phyloP scores from a whole-genome alignment of 2,797 vertebrate species.

The Rhynchotus rufescens region DNA sequence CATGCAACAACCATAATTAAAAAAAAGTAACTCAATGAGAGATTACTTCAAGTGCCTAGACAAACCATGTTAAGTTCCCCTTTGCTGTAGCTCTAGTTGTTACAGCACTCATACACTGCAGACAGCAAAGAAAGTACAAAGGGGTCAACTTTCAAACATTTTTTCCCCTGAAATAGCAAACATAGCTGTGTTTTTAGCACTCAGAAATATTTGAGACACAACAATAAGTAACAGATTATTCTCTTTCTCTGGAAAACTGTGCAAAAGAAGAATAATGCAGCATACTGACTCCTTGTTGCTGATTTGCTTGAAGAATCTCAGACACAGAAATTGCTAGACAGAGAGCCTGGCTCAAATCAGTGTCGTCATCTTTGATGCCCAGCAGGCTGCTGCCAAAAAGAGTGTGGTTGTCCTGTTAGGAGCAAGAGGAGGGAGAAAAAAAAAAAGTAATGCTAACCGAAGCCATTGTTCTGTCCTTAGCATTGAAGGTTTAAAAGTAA shows the following conservation, averaged over 20 bases:
- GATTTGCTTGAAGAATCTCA: conserved; percentile 98
- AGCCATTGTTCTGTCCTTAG: neutral
- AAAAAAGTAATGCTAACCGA: neutral
- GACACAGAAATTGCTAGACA: conserved; percentile 95
- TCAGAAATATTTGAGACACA: neutral
- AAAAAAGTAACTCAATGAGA: neutral
- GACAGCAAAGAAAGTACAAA: neutral
- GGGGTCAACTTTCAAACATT: neutral
- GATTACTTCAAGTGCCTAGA: neutral
- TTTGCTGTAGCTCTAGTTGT: neutral
- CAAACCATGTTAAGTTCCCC: neutral
- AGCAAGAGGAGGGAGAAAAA: neutral
- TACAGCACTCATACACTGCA: neutral
- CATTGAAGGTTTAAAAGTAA: neutral
- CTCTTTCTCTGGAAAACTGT: neutral
- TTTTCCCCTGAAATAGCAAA: neutral
- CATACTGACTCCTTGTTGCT: conserved; percentile 89
- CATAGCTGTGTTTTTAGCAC: neutral
- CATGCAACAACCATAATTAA: neutral
- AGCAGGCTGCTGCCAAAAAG: conserved; percentile 96
- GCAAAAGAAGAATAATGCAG: neutral
- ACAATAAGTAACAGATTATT: neutral
- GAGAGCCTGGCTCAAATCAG: conserved; percentile 94
- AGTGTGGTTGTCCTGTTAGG: conserved; percentile 92
- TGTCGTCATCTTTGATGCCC: conserved; percentile 95